phyloP scores from a whole-genome alignment of 2,797 vertebrate species.

The Phalanger gymnotis region DNA sequence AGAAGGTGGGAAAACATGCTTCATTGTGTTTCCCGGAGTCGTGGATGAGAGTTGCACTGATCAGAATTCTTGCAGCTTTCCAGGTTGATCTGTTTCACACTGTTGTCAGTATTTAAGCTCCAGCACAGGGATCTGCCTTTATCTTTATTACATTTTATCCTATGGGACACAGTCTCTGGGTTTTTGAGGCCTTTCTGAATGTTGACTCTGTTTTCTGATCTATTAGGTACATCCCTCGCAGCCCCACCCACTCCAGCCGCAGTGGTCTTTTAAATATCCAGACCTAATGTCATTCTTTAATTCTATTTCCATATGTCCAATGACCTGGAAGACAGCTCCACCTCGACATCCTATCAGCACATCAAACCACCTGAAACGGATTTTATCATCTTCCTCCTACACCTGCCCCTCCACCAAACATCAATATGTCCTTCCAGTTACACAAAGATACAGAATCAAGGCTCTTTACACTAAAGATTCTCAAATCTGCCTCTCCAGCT shows the following conservation, averaged over 20 bases:
- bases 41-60: neutral
- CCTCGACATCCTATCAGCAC: neutral
- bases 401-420: neutral
- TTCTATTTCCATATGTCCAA: neutral
- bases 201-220: neutral
- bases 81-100: neutral
- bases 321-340: neutral
- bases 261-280: neutral
- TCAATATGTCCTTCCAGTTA: neutral
- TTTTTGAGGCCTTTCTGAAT: neutral
- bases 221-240: neutral
- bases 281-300: neutral
- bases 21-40: neutral
- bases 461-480: neutral
- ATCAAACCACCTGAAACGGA: neutral
- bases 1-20: neutral
- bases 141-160: neutral
- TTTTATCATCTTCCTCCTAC: neutral
- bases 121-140: neutral
- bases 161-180: neutral
- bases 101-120: neutral
- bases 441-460: neutral
- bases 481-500: neutral
- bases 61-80: neutral
- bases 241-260: neutral